Evolutionary conservation across 2,797 vertebrate genomes (phyloP).

Genomic region (Manis crassicaudata): DNA sequence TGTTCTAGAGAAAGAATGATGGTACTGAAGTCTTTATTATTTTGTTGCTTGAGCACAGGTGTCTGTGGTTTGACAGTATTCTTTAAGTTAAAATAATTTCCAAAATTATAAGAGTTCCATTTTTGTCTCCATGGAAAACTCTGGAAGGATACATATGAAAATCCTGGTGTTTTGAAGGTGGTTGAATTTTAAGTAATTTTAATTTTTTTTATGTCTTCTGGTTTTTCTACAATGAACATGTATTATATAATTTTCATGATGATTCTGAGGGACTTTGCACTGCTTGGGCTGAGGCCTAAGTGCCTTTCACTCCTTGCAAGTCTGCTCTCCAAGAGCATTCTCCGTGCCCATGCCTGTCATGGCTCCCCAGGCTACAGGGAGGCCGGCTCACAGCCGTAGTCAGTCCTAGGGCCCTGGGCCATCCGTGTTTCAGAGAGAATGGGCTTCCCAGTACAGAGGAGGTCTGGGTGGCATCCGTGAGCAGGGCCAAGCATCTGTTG

Average conservation of each 20-base stretch:
- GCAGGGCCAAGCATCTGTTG: not conserved
- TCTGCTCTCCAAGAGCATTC: not conserved
- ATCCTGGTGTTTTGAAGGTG: not conserved
- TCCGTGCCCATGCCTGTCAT: not conserved
- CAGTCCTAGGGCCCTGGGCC: not conserved
- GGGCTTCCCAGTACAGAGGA: not conserved
- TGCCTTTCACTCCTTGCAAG: not conserved
- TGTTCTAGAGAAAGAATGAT: not conserved
- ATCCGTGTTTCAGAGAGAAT: not conserved
- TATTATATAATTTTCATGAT: not conserved
- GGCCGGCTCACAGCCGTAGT: not conserved
- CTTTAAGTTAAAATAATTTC: conserved; percentile 41
- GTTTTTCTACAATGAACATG: not conserved
- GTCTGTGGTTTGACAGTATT: not conserved
- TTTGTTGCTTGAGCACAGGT: not conserved
- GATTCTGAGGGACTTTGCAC: not conserved
- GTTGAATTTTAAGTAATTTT: not conserved
- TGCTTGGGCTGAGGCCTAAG: not conserved
- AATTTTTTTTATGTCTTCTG: not conserved
- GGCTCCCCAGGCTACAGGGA: not conserved
- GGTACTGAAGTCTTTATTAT: not conserved
- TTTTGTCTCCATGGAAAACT: conserved; percentile 29
- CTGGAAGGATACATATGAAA: conserved; percentile 35
- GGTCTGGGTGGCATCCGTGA: accelerated
- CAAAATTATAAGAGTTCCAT: not conserved